These are phyloP conservation scores for Catagonus wagneri DNA, from an alignment of 2,113 vertebrate species.

Conservation along the genomic window DNA sequence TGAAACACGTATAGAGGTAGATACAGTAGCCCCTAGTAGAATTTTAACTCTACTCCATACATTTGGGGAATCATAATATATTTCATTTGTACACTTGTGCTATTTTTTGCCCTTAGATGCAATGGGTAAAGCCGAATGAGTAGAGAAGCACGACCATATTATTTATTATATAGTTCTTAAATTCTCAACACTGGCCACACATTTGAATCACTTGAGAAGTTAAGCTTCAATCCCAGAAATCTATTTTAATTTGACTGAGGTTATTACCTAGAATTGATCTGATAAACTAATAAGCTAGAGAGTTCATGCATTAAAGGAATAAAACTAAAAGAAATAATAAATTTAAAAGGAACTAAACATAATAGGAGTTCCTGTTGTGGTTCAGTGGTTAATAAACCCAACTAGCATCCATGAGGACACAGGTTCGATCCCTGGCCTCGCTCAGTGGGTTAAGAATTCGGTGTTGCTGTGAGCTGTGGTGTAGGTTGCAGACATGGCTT, in stretches of 20 bases:
- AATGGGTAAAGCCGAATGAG: neutral
- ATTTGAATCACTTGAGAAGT: neutral
- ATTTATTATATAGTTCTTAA: neutral
- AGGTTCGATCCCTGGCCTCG: too few species aligned
- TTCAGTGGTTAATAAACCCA: too few species aligned
- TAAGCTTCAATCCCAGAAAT: neutral
- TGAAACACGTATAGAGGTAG: neutral
- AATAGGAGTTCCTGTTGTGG: neutral
- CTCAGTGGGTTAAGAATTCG: too few species aligned
- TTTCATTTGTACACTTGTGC: neutral
- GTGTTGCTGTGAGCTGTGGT: too few species aligned
- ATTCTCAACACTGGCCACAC: neutral
- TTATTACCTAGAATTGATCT: neutral
- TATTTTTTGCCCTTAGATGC: neutral
- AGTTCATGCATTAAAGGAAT: neutral
- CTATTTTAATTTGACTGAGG: constrained; percentile 1
- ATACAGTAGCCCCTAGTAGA: neutral
- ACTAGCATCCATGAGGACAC: too few species aligned
- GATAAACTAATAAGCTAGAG: neutral
- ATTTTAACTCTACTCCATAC: neutral
- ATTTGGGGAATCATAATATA: neutral
- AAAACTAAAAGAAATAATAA: neutral
- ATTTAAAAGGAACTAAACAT: neutral
- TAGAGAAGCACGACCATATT: neutral
- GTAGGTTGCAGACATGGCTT: too few species aligned